Base-by-base conservation (phyloP, 2,113 vertebrate genomes). In the Crotalus helleri region DNA sequence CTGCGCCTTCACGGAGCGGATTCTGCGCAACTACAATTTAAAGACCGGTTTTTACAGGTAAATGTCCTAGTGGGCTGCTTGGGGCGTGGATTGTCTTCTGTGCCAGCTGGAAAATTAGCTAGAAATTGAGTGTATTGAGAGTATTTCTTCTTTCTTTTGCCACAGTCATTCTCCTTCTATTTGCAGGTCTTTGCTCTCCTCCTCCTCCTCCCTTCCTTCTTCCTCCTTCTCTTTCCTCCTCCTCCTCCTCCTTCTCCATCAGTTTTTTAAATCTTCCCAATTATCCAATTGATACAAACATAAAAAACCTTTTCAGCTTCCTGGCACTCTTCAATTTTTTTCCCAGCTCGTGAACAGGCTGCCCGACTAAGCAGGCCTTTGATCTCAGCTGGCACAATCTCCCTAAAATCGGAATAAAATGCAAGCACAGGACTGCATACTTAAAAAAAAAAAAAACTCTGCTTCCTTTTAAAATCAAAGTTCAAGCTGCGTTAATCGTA, bases 1-100 rank as follows among this genome's bases (percentile, higher is more conserved):
- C 0, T 99, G 99, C 23, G 99, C 99, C 9, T 99, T 99, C 95
- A 98, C 98, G 0, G 99, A 99, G 90, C 95, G 97, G 29, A 98
- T 99, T 95, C 97, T 99, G 21, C 98, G 98, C 85, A 97, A 93
- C 96, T 98, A 98, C 0, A 99, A 99, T 85, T 98, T 99, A 94
- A 98, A 98, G 89, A 99, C 99, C 0, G 99, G 99, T 93, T 99
- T 99, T 94, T 99, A 99, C 97, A 99, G 99, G 99, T 99, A 98
- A 21, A 19, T 17, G 2, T 33, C 4, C 13, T 39, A 39, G 6
- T 1, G 6, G 17, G 55, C 7, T 46, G 0, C 11, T 44, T 5
- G 59, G 9, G 69, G 3, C 10, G 19, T 19, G 2, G 53, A 33
- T 39, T 2, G 21, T 19, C 19, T 57, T 54, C 17, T 88, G n/a